phyloP scores from a whole-genome alignment of 2,888 invertebrate genomes.

The Pteria penguin region DNA sequence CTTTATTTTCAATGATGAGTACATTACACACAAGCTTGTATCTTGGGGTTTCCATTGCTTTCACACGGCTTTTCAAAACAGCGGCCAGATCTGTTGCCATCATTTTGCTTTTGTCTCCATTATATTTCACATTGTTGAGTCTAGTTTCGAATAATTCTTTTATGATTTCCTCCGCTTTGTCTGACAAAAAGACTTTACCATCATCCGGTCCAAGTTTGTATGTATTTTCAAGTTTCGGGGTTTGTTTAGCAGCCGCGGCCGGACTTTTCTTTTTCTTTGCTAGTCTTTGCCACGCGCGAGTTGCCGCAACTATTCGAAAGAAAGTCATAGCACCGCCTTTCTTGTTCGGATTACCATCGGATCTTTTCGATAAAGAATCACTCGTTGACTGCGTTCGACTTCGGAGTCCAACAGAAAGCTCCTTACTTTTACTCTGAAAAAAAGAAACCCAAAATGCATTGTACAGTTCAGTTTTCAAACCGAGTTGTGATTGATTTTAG shows the following conservation, averaged over 20 bases:
- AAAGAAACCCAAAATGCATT: background rate
- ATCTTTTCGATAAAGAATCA: slow-evolving; percentile 38
- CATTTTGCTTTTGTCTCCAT: slow-evolving; percentile 57
- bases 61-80: slow-evolving; percentile 64
- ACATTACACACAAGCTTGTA: slow-evolving; percentile 73
- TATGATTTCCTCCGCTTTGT: slow-evolving; percentile 59
- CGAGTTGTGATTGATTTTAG: no score
- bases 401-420: slow-evolving; percentile 5
- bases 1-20: slow-evolving; percentile 68
- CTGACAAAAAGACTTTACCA: slow-evolving; percentile 55
- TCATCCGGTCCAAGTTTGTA: slow-evolving; percentile 67
- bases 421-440: slow-evolving; percentile 3
- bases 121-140: slow-evolving; percentile 62
- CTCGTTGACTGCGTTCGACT: slow-evolving; percentile 18
- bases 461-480: no score
- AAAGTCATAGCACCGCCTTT: slow-evolving; percentile 56
- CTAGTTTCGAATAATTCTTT: slow-evolving; percentile 58
- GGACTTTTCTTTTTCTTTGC: slow-evolving; percentile 51
- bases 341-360: slow-evolving; percentile 33
- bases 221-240: slow-evolving; percentile 64
- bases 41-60: slow-evolving; percentile 65
- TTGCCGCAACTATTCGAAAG: slow-evolving; percentile 66
- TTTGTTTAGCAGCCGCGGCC: slow-evolving; percentile 36
- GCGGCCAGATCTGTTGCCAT: slow-evolving; percentile 63
- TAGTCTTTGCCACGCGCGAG: slow-evolving; percentile 67